Evolutionary conservation across 53 echinoderm and acorn worm species (phyloP).

Genomic region (Holothuria leucospilota): DNA sequence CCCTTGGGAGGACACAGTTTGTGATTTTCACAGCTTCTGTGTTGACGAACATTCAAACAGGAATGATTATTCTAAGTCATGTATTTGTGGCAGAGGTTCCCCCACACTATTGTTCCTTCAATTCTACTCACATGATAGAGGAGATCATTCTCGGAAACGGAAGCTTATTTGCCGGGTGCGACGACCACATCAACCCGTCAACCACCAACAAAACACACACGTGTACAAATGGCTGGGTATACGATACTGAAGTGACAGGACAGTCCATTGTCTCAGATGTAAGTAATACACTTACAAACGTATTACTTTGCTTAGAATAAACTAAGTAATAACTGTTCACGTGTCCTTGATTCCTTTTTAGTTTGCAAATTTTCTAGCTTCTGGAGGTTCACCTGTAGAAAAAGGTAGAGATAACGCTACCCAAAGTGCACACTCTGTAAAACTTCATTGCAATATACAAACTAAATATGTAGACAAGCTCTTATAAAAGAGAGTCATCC

Average conservation of each 20-base stretch:
- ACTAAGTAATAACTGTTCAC: too few relatives aligned
- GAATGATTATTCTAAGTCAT: neutral
- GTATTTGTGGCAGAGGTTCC: slow-evolving; percentile 29
- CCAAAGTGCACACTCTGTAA: too few relatives aligned
- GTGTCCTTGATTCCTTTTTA: too few relatives aligned
- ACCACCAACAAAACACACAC: neutral
- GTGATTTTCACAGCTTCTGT: slow-evolving; percentile 9
- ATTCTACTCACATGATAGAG: neutral
- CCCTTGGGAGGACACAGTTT: slow-evolving; percentile 16
- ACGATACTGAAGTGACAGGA: slow-evolving; percentile 8
- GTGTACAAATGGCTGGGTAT: neutral
- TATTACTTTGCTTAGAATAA: too few relatives aligned
- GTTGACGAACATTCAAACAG: slow-evolving; percentile 1
- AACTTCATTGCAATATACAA: too few relatives aligned
- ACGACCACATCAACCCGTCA: neutral
- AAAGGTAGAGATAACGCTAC: too few relatives aligned
- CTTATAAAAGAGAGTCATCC: too few relatives aligned
- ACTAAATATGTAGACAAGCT: too few relatives aligned
- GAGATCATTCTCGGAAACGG: slow-evolving; percentile 1
- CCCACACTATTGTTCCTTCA: slow-evolving; percentile 1
- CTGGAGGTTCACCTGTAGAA: too few relatives aligned
- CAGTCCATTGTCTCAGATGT: slow-evolving; percentile 28
- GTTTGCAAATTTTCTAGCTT: too few relatives aligned
- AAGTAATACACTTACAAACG: neutral
- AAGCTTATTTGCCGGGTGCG: neutral